Percentiles rank a stretch among this genome's conserved stretches.
Evolutionary conservation across 1,140 invertebrate species (phyloP).

Genomic region (Samia ricini): DNA sequence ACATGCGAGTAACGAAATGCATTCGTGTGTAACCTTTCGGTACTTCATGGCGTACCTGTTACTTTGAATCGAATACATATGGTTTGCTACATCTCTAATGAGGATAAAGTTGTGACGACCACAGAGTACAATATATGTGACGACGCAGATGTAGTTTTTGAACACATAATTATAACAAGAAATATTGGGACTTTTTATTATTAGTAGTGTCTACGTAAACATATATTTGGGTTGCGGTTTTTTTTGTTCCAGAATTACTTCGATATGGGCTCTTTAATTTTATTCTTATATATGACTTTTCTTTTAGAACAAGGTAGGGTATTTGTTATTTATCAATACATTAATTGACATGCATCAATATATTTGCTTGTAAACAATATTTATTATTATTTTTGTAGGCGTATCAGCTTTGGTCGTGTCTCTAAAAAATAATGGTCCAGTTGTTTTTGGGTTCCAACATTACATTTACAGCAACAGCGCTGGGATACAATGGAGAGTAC

Average conservation of each 20-base stretch:
- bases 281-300: conserved; percentile 25
- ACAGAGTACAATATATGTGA: too few relatives aligned
- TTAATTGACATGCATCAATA: background rate
- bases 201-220: background rate
- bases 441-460: conserved; percentile 82
- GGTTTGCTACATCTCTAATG: too few relatives aligned
- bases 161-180: too few relatives aligned
- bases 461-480: conserved; percentile 80
- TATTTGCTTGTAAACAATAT: background rate
- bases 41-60: too few relatives aligned
- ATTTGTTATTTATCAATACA: background rate
- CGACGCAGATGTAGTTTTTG: too few relatives aligned
- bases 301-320: conserved; percentile 25
- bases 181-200: background rate
- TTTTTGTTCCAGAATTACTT: background rate
- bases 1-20: too few relatives aligned
- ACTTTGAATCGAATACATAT: too few relatives aligned
- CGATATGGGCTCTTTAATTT: conserved; percentile 27
- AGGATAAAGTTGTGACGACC: too few relatives aligned
- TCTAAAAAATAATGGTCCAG: conserved; percentile 79
- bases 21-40: too few relatives aligned
- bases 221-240: background rate
- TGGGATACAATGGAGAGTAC: conserved; percentile 54
- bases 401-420: conserved; percentile 47
- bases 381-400: conserved; percentile 31